Base-by-base conservation (phyloP, 2,888 invertebrate genomes). In the Gari tellinella region DNA sequence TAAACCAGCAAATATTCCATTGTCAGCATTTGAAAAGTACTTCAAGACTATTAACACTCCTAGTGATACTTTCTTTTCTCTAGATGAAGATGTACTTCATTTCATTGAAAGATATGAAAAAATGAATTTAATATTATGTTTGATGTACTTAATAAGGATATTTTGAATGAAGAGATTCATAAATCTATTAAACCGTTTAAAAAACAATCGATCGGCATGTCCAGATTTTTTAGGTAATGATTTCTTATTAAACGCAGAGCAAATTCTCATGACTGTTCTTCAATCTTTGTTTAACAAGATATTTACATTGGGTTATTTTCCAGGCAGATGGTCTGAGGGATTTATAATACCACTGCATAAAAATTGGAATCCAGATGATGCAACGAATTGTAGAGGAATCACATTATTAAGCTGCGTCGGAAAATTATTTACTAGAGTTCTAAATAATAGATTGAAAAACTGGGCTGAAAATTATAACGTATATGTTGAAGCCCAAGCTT, bases 401-500 rank as follows among this genome's bases (percentile, higher is more conserved):
- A 58, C 58, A 19, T 19, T 46, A 26, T 26, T 58, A 23, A 58
- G 48, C 14, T n/a, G n/a, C 3, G n/a, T 55, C 8, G 55, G 55
- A 40, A 55, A 55, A 55, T 23, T 55, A 10, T 56, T 31, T 58
- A 8, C 46, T 17, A 1, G 46, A 21, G 17, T 58, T 14, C 26
- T 58, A 31, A 68, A 68, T 60, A 60, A 53, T 25, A 64, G 60
- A 41, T 45, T 72, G 8, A 37, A 19, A n/a, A 26, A 19, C 17
- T 72, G 64, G 65, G 48, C 65, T 15, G 65, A 64, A 55, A 17
- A 41, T 26, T 65, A 64, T 23, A 19, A 40, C 38, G 58, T 63
- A 12, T 52, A 52, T 23, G 17, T 46, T 17, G 65, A 72, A 43
- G 57, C 64, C 10, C 67, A 73, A 31, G 67, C 67, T 15, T 67